Percentiles rank a stretch among this genome's conserved stretches.
These are phyloP conservation scores for Chionomys nivalis DNA, from an alignment of 2,113 vertebrate genomes.

Conservation along the genomic window DNA sequence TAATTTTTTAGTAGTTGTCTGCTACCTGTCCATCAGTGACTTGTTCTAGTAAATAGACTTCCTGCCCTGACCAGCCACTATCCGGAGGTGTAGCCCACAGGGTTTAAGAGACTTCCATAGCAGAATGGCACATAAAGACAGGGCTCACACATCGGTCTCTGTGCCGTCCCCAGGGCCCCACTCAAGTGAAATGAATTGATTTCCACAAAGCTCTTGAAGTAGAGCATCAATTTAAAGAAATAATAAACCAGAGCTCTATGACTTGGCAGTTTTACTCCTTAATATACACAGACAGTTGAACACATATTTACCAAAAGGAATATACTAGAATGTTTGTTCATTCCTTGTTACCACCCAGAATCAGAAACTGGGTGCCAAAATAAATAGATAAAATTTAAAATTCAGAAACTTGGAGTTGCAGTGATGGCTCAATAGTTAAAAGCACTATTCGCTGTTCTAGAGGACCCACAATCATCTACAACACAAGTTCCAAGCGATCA, in stretches of 20 bases:
- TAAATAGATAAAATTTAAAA: not conserved
- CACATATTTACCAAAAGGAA: not conserved
- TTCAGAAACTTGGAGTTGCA: not conserved
- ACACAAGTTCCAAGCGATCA: not conserved
- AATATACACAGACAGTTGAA: not conserved
- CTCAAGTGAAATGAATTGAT: not conserved
- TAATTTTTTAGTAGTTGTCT: not conserved
- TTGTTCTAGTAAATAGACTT: not conserved
- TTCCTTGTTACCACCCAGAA: not conserved
- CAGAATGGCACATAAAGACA: not conserved
- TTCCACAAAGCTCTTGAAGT: conserved; percentile 20
- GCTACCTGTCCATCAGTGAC: not conserved
- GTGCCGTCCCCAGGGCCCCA: not conserved
- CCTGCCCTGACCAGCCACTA: not conserved
- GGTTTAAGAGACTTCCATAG: not conserved
- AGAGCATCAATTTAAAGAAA: not conserved
- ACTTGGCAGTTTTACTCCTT: not conserved
- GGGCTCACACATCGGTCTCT: not conserved
- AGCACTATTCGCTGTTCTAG: not conserved
- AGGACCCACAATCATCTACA: not conserved
- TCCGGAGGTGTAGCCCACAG: not conserved
- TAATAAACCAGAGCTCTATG: not conserved
- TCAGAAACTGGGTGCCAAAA: not conserved
- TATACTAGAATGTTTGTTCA: not conserved
- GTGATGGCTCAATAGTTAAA: not conserved